Conservation (phyloP, 1,140 invertebrate genomes). For the Saccostrea echinata region DNA sequence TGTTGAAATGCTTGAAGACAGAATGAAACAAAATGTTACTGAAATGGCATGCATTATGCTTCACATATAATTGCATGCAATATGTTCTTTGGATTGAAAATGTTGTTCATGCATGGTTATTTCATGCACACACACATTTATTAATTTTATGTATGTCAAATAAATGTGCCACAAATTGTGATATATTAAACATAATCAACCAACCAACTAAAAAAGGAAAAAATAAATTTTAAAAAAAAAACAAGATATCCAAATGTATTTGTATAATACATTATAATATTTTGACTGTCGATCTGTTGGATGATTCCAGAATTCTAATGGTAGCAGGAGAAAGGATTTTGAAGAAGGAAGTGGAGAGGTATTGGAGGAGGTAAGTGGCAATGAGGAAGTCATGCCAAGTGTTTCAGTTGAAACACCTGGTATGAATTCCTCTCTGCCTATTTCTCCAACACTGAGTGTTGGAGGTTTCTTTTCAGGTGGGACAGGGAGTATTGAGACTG, state of each 20-base stretch:
- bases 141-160: background rate
- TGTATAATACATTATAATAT: background rate
- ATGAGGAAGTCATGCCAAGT: background rate
- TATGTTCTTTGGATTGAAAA: slow-evolving; percentile 7
- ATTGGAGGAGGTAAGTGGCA: slow-evolving; percentile 10
- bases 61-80: slow-evolving; percentile 18
- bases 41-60: background rate
- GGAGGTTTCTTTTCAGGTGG: background rate
- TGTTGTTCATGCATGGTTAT: background rate
- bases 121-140: background rate
- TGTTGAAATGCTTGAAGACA: slow-evolving; percentile 11
- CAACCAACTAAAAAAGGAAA: background rate
- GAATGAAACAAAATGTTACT: background rate
- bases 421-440: background rate
- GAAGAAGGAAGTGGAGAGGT: background rate
- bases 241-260: background rate
- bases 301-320: background rate
- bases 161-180: background rate
- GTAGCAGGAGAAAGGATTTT: background rate
- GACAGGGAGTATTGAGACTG: background rate
- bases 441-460: background rate
- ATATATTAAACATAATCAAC: background rate
- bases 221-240: background rate
- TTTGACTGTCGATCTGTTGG: background rate
- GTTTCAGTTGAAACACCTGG: background rate